Base-by-base conservation (phyloP, 2,797 vertebrate species). In the Paramormyrops hopkinsi region DNA sequence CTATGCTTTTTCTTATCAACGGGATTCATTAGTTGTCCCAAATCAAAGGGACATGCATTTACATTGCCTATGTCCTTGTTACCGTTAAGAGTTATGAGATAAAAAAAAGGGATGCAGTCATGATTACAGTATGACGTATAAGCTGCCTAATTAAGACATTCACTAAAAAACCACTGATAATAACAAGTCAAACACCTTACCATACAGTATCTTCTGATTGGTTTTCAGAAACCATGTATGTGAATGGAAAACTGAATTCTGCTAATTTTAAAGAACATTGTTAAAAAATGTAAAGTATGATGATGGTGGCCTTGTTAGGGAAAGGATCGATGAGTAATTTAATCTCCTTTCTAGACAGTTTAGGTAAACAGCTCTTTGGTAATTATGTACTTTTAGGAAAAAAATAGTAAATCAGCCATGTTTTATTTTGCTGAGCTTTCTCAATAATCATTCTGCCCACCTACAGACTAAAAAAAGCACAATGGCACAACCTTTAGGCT, bases 11-110 rank as follows among this genome's bases (percentile, higher is more conserved):
- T 88, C 56, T 79, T 79, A 84, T 69, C 44, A 85, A 69, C 56
- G 9, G 54, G 33, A 48, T 65, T 88, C 86, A 89, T 90, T 90
- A 88, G 73, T 85, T 69, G 4, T 88, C 79, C 89, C 86, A 90
- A 51, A 85, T 88, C 89, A 85, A 41, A 88, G 50, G 87, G 86
- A 83, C 86, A 83, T 50, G 73, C 86, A 88, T 88, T 90, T 46
- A 84, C 44, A 54, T 56, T 88, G 87, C 14, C 76, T 41, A 87
- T 65, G 73, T 62, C 76, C 59, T 90, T 29, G 14, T 41, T 22
- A 76, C 25, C 48, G 22, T 65, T 62, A 88, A 50, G 51, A 56
- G 69, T 62, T 88, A 62, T 73, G 29, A 88, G n/a, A 83, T 82
- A 48, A 14, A 83, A 79, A 89, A 87, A 62, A 56, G 2, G 9